Percentiles rank a stretch among this genome's conserved stretches.
phyloP scores from a whole-genome alignment of 2,888 invertebrate species.

The Drosophila testacea region DNA sequence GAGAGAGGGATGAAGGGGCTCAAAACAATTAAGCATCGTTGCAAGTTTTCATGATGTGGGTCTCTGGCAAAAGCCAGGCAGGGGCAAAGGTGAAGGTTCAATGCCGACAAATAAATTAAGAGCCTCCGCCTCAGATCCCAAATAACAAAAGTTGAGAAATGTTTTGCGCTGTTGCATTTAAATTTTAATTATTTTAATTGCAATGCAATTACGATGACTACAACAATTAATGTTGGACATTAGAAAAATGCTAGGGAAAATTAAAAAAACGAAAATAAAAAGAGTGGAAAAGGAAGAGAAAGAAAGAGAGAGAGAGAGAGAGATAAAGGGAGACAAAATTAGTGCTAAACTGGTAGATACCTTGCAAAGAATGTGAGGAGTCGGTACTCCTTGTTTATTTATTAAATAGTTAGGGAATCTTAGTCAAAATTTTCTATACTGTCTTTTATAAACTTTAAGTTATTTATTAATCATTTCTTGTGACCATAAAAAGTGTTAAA shows the following conservation, averaged over 20 bases:
- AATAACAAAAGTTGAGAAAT: constrained; percentile 25
- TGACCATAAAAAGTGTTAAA: too few relatives aligned
- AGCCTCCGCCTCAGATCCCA: not conserved
- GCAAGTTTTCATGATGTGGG: constrained; percentile 37
- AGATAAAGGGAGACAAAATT: too few relatives aligned
- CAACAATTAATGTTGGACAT: constrained; percentile 48
- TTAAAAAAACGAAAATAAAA: not conserved
- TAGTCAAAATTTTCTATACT: too few relatives aligned
- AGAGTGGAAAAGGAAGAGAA: not conserved
- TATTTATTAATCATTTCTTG: too few relatives aligned
- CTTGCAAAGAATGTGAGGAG: not conserved
- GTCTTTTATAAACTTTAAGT: too few relatives aligned
- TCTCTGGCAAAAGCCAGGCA: constrained; percentile 8
- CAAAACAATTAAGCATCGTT: constrained; percentile 65
- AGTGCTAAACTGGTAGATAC: not conserved
- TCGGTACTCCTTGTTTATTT: too few relatives aligned
- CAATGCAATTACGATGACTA: constrained; percentile 65
- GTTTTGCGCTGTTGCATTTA: constrained; percentile 40
- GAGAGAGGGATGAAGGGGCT: not conserved
- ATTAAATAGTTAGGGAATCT: too few relatives aligned
- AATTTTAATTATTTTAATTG: constrained; percentile 77
- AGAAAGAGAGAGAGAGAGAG: not conserved
- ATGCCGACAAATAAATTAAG: constrained; percentile 51
- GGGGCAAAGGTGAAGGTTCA: constrained; percentile 65
- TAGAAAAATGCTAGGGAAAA: constrained; percentile 34